These are phyloP conservation scores for Ciconia boyciana DNA, from an alignment of 2,113 vertebrate species.

Conservation along the genomic window DNA sequence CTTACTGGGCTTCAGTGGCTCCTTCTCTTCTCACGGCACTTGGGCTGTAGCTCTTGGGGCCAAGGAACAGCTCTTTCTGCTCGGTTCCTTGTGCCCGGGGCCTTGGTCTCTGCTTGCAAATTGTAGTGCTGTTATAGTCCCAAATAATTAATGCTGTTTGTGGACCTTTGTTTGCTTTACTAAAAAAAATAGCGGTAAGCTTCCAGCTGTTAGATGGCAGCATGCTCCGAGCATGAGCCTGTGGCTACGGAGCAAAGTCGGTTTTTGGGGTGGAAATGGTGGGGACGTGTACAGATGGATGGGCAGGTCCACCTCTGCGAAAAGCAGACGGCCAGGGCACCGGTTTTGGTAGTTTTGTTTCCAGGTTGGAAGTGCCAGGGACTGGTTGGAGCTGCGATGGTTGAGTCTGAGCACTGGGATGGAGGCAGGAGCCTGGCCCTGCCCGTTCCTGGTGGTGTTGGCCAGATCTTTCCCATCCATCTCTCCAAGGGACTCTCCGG, in stretches of 20 bases:
- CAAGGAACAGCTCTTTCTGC: background rate
- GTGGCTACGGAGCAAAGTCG: fast-evolving
- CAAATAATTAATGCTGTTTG: background rate
- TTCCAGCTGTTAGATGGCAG: background rate
- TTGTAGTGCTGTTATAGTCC: background rate
- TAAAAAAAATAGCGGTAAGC: background rate
- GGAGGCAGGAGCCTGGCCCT: background rate
- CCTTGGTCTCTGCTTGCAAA: background rate
- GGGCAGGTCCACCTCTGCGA: background rate
- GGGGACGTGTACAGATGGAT: background rate
- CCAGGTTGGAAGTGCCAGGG: background rate
- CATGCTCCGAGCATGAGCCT: fast-evolving
- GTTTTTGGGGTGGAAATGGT: background rate
- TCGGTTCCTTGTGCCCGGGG: background rate
- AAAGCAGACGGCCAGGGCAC: background rate
- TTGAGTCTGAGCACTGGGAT: background rate
- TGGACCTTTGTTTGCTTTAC: background rate
- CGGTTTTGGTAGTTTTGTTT: background rate
- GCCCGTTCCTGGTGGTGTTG: background rate
- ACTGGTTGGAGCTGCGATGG: background rate
- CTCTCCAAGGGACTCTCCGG: background rate
- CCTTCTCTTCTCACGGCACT: background rate
- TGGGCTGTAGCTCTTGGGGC: background rate
- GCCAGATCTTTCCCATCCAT: background rate
- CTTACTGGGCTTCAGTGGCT: background rate